Evolutionary conservation across 2,888 invertebrate genomes (phyloP), one percentile per base, ranked within the genome.

Genomic region (Cremastinae sp.): DNA sequence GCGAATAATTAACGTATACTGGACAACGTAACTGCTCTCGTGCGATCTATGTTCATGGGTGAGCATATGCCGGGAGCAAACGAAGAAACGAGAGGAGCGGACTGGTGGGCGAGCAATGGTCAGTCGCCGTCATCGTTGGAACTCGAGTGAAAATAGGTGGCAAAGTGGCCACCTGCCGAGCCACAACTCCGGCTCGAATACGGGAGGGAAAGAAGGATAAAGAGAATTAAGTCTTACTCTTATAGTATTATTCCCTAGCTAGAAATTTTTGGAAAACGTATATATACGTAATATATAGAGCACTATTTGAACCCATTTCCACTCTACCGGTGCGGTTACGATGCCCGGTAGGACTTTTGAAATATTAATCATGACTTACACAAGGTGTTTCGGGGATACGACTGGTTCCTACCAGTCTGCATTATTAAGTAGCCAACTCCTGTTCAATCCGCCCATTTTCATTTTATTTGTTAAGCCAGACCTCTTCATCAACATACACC

Each of bases 301-400:
- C 75, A 74, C 66, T 74, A n/a, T n/a, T n/a, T n/a, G n/a, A 78
- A 75, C 66, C 75, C 72, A 45, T 66, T 68, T 69, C 74, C 61
- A 56, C 61, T 59, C 65, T 45, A 47, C 59, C 49, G 41, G 69
- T 72, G 62, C 49, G 64, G 56, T 72, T 66, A 53, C 28, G 53
- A 38, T 68, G 75, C 73, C 71, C 76, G 78, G 79, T 82, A 83
- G 74, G 84, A 84, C 83, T 81, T 79, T 81, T 86, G 82, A 86
- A 86, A 87, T 86, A 87, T 86, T 86, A 86, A 86, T 86, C 86
- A 84, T 80, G 85, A 86, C 86, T 86, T 87, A 86, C 85, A 85
- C 85, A 83, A 80, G 83, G 79, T 81, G 81, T 81, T 80, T 81
- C 84, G 80, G 81, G 78, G 54, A 43, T 28, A 65, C 65, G 38